Base-by-base conservation (phyloP, 2,113 vertebrate genomes). In the Notothenia rossii region DNA sequence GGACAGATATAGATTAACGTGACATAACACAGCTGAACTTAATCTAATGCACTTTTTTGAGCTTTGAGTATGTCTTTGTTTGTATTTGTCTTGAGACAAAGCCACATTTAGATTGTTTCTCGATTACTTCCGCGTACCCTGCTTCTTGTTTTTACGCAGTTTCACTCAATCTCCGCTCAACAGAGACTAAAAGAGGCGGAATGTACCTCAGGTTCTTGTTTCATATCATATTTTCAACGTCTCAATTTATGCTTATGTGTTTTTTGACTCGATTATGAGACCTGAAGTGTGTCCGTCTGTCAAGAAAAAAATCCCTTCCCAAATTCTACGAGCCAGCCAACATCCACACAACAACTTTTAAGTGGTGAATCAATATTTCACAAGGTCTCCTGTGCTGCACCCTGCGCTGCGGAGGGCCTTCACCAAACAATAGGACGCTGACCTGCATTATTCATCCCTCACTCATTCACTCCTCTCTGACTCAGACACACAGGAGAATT, bases 371-470 rank as follows among this genome's bases (percentile, higher is more conserved):
- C 85, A 93, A 93, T 93, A 90, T 93, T 94, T 94, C 67, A 92
- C 85, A 75, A 80, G 73, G 62, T 89, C 86, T 80, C 55, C 59
- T 43, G 50, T 55, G 83, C 77, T 72, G 36, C 17, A 10, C 64
- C 71, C 20, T 61, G 68, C 33, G 80, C 77, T 79, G 73, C 64
- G 51, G 50, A 65, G 62, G 74, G 82, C 76, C 82, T 72, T 81
- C 73, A 40, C 59, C 60, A 87, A 89, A 94, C 93, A 94, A 93
- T 93, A 81, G 85, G 29, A 81, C 82, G 79, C 83, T 72, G 83
- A 86, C 56, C 86, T 93, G 88, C 92, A 94, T 93, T 92, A 94
- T 94, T 94, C 79, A 94, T 91, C 86, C 73, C 56, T 79, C 77
- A 78, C 62, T 81, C 85, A 74, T 89, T 87, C 78, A 75, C 62